A percentile compares a stretch with the other conserved stretches of the same genome.
phyloP scores from a whole-genome alignment of 2,113 vertebrate species.

The Marcusenius ussheri region DNA sequence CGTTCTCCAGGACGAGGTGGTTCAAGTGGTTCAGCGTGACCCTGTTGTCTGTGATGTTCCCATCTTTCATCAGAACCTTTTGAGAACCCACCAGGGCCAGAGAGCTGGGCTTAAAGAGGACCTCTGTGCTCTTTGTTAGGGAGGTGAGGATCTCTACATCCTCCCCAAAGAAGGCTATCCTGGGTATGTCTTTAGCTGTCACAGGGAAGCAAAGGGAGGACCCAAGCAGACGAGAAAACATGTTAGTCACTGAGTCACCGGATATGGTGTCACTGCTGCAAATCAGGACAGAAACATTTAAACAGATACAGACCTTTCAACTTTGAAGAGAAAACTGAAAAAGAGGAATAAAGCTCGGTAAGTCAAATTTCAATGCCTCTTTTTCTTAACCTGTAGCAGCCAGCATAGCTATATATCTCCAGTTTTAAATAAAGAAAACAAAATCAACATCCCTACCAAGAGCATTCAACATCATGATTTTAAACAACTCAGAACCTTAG shows the following conservation, averaged over 20 bases:
- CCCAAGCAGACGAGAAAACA: not conserved
- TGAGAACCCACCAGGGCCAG: not conserved
- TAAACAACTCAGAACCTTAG: not conserved
- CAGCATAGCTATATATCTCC: not conserved
- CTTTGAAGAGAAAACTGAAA: slow-evolving; percentile 1
- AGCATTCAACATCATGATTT: not conserved
- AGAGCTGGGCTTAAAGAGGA: slow-evolving; percentile 42
- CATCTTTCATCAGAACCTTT: slow-evolving; percentile 42
- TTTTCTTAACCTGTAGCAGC: not conserved
- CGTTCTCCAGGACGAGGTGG: slow-evolving; percentile 49
- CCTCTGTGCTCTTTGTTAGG: slow-evolving; percentile 23
- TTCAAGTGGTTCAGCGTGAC: slow-evolving; percentile 43
- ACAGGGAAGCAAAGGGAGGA: not conserved
- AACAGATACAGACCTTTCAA: slow-evolving; percentile 9
- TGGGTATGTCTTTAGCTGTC: slow-evolving; percentile 28
- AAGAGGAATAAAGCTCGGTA: not conserved
- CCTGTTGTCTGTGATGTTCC: slow-evolving; percentile 25
- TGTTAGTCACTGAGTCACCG: not conserved
- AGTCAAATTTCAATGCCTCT: not conserved
- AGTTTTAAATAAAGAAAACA: not conserved
- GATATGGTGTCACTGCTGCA: not conserved
- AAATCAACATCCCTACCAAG: not conserved
- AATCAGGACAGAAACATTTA: not conserved
- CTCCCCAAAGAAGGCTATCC: slow-evolving; percentile 48
- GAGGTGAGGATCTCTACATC: slow-evolving; percentile 54